Base-by-base conservation (phyloP, 2,113 vertebrate genomes). In the Procavia capensis region DNA sequence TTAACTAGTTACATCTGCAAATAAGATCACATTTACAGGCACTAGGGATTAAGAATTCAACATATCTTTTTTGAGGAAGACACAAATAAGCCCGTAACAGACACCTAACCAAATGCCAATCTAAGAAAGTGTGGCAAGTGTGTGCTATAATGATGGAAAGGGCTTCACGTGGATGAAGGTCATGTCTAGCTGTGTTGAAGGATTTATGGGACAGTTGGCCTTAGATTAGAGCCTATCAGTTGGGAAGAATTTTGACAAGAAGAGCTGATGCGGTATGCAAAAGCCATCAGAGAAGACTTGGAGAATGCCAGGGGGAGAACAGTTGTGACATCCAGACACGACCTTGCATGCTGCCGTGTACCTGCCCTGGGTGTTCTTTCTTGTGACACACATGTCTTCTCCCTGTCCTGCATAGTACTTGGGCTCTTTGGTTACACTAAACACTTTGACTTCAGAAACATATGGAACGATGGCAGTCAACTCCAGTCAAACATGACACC, bases 341-440 rank as follows among this genome's bases (percentile, higher is more conserved):
- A 17, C 3, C 1, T 2, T 4, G 5, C 59, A 61, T 22, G 59
- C 59, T 25, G 59, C 68, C 20, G 7, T 36, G 68, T 61, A 34
- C 64, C 64, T 68, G 64, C 31, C 31, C 64, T 68, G 64, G 14
- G 31, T 5, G 11, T 64, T 68, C 31, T 5, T 68, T 14, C 64
- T 68, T 54, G 31, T 68, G 64, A 19, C 8, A 22, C 14, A 11
- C 0, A 1, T 14, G 9, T 4, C 39, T 36, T 14, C 50, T 47
- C 41, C 17, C 17, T 2, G 0, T 17, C 81, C 36, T 41, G 45
- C 0, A 0, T 11, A 2, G 6, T 1, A 0, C 10, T 9, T 34
- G 22, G 14, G 7, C 61, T 9, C 34, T 0, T 0, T 0, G 16
- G 25, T 22, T 7, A 2, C 25, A 3, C 9, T 10, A 16, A 22